Percentiles rank a stretch among this genome's conserved stretches.
These are phyloP conservation scores for Sialis fuliginosa DNA, from an alignment of 2,888 invertebrate species.

Conservation along the genomic window DNA sequence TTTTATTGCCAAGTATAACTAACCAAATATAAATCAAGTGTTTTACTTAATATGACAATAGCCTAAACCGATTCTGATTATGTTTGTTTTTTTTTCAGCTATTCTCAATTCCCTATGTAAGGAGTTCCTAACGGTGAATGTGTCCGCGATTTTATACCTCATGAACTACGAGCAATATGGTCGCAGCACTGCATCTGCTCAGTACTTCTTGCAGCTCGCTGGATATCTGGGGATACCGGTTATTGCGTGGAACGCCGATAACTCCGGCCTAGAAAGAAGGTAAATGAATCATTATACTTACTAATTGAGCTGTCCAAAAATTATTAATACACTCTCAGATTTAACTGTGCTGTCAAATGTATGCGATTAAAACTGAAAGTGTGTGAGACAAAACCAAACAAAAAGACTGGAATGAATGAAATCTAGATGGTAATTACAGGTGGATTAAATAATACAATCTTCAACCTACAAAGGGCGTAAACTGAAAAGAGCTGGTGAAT, in stretches of 20 bases:
- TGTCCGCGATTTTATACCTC: conserved; percentile 82
- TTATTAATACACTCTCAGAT: too few relatives aligned
- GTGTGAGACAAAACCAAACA: too few relatives aligned
- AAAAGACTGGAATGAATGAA: too few relatives aligned
- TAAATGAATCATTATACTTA: background rate
- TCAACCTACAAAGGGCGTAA: too few relatives aligned
- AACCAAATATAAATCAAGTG: background rate
- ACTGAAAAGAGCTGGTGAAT: too few relatives aligned
- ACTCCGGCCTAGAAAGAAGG: conserved; percentile 57
- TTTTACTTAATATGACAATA: conserved; percentile 8
- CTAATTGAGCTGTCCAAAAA: too few relatives aligned
- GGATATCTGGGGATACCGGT: conserved; percentile 91
- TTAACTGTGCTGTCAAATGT: too few relatives aligned
- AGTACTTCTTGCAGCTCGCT: conserved; percentile 84
- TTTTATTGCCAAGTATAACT: background rate
- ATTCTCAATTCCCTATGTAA: conserved; percentile 77
- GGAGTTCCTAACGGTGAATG: conserved; percentile 75
- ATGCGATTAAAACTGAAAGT: too few relatives aligned
- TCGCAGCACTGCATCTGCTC: conserved; percentile 81
- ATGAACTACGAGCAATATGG: conserved; percentile 93
- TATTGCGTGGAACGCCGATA: conserved; percentile 95
- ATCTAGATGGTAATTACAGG: too few relatives aligned
- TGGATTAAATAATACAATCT: too few relatives aligned
- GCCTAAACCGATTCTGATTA: too few relatives aligned
- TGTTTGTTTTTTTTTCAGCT: conserved; percentile 34